Conservation (phyloP, 2,113 vertebrate genomes). For the Aphelocoma coerulescens region DNA sequence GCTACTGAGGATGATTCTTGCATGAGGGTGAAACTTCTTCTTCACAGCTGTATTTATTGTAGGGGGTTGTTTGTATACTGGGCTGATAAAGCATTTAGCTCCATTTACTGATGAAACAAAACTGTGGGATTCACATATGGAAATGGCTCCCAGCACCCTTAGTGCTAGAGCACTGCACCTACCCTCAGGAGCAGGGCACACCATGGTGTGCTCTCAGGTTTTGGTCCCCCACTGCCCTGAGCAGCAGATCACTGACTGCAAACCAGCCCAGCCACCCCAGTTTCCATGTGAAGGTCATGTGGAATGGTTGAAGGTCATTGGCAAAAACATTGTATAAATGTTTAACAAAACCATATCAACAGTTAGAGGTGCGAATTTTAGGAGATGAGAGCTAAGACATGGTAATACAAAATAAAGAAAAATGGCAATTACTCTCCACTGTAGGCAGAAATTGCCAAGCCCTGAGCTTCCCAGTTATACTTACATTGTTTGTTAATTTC, state of each 20-base stretch:
- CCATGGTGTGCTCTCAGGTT: background rate
- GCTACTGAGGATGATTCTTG: background rate
- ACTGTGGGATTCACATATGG: background rate
- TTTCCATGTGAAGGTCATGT: background rate
- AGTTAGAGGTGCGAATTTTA: background rate
- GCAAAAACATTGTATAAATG: background rate
- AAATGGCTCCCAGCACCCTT: background rate
- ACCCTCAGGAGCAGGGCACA: accelerated
- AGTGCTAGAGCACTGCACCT: background rate
- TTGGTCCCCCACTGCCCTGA: background rate
- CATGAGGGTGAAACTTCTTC: background rate
- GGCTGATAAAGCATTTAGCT: background rate
- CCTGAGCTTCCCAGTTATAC: background rate
- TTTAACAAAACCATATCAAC: background rate
- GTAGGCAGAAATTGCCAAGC: background rate
- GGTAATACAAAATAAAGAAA: background rate
- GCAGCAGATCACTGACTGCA: background rate
- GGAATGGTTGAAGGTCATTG: background rate
- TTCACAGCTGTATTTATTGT: background rate
- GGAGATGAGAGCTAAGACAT: background rate
- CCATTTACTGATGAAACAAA: background rate
- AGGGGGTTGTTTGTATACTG: background rate
- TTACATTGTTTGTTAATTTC: background rate
- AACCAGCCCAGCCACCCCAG: background rate
- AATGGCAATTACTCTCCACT: background rate